Evolutionary conservation across 2,113 vertebrate species (phyloP), one percentile per base, ranked within the genome.

Genomic region (Campylomormyrus tamandua): DNA sequence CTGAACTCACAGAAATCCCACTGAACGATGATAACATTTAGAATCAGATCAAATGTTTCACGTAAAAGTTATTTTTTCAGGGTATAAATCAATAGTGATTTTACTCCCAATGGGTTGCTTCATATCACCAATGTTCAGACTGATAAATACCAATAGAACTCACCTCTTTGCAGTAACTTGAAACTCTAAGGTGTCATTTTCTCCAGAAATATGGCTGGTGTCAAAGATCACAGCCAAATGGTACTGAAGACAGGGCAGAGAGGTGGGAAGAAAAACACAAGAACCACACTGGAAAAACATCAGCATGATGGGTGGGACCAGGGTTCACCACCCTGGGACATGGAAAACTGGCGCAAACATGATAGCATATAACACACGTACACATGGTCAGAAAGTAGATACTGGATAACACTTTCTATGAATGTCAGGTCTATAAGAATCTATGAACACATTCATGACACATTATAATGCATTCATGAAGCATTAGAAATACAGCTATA

Each of bases 151-250:
- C 39, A 74, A 84, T 87, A 53, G 91, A 42, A 35, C 87, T 93
- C 93, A 99, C 98, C 98, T 99, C 93, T 97, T 97, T 50, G 98
- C 97, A 89, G 97, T 96, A 91, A 98, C 93, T 11, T 97, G 94
- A 94, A 99, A 99, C 86, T 96, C 95, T 87, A 99, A 94, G 0
- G 92, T 95, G 50, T 97, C 96, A 48, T 99, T 97, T 92, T 97
- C 96, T 7, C 98, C 98, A 11, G 97, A 98, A 87, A 99, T 95
- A 91, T 95, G 97, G 92, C 96, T 99, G 0, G 98, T 99, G 92
- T 99, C 98, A 93, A 99, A 99, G 93, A 99, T 98, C 83, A 98
- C 95, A 5, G 97, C 98, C 93, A 99, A 97, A 58, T 98, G 97
- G 88, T 98, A 98, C 98, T 99, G 92, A 0, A 4, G 91, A 93